A percentile compares a stretch with the other conserved stretches of the same genome.
phyloP scores from a whole-genome alignment of 2,888 invertebrate species.

The Stramonita haemastoma region DNA sequence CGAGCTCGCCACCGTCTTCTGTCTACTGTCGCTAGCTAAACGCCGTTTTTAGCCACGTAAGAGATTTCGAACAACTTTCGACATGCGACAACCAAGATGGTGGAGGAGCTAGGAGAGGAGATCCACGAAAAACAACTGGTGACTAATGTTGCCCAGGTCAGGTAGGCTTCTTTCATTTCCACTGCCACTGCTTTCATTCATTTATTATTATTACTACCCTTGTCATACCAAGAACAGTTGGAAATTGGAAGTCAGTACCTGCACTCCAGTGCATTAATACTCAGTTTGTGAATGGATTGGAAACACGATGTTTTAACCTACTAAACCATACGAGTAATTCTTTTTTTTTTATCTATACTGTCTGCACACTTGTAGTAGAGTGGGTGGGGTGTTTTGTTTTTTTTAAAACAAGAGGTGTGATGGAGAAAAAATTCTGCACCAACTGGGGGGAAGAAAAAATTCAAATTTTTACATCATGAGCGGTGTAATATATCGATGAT shows the following conservation, averaged over 20 bases:
- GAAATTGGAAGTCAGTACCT: neutral
- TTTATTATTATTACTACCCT: too few species aligned
- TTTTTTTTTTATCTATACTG: too few species aligned
- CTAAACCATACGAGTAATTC: too few species aligned
- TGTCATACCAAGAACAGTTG: neutral
- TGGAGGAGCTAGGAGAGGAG: neutral
- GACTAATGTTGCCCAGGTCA: neutral
- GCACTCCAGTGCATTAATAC: too few species aligned
- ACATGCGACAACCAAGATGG: conserved; percentile 16
- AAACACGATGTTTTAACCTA: too few species aligned
- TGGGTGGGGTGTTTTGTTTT: too few species aligned
- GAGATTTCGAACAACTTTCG: conserved; percentile 4
- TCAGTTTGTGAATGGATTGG: too few species aligned
- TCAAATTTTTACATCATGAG: too few species aligned
- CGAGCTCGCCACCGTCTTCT: neutral
- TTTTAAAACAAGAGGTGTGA: neutral
- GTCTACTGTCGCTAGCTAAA: neutral
- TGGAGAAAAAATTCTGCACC: neutral
- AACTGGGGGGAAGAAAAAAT: neutral
- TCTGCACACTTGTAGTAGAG: too few species aligned
- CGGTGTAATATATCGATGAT: too few species aligned
- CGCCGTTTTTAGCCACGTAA: neutral
- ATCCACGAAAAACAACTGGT: neutral
- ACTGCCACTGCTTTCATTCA: neutral
- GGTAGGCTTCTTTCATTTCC: neutral